phyloP scores from a whole-genome alignment of 1,140 invertebrate genomes.

The Drosophila chauvacae region DNA sequence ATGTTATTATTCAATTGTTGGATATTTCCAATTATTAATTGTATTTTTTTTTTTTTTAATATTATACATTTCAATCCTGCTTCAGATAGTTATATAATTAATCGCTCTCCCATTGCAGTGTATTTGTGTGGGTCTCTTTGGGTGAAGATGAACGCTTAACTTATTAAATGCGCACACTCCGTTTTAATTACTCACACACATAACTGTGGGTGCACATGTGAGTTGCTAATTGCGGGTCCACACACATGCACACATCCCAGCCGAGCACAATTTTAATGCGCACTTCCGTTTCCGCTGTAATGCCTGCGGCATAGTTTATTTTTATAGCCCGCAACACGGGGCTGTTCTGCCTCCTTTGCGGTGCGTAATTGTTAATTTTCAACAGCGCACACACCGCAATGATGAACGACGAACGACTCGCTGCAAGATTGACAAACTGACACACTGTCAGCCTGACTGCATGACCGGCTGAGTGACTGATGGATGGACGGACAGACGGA shows the following conservation, averaged over 20 bases:
- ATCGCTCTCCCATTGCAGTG: not conserved
- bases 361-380: slow-evolving; percentile 78
- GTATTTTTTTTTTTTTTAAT: not conserved
- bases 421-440: slow-evolving; percentile 16
- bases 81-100: not conserved
- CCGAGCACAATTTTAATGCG: slow-evolving; percentile 77
- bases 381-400: slow-evolving; percentile 51
- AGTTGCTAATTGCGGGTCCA: slow-evolving; percentile 74
- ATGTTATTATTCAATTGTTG: not conserved
- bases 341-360: slow-evolving; percentile 51
- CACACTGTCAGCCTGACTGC: slow-evolving; percentile 16
- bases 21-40: not conserved
- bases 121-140: slow-evolving; percentile 1
- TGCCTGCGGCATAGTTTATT: slow-evolving; percentile 76
- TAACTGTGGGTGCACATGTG: slow-evolving; percentile 45
- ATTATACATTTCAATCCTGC: not conserved
- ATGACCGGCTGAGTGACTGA: slow-evolving; percentile 42
- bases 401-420: slow-evolving; percentile 55
- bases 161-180: slow-evolving; percentile 78
- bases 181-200: slow-evolving; percentile 78
- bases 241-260: slow-evolving; percentile 39
- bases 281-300: slow-evolving; percentile 82
- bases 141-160: slow-evolving; percentile 61
- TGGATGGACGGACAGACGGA: not conserved
- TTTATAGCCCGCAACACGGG: slow-evolving; percentile 62